These are phyloP conservation scores for Actinemys pallida DNA, from an alignment of 2,113 vertebrate species.

Conservation along the genomic window DNA sequence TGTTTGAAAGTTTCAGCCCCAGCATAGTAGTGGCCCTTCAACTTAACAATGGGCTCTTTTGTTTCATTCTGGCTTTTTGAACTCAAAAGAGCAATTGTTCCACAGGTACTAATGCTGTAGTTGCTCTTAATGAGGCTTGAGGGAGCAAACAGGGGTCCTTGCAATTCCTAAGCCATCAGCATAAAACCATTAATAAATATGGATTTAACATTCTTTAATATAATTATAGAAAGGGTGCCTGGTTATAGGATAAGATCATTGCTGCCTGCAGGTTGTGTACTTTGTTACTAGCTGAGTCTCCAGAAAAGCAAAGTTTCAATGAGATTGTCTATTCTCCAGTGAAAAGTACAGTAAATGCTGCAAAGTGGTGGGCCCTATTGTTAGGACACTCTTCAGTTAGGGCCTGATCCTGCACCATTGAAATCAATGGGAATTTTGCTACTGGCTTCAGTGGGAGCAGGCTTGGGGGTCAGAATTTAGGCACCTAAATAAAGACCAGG, in stretches of 20 bases:
- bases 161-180: neutral
- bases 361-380: neutral
- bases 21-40: neutral
- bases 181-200: neutral
- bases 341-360: neutral
- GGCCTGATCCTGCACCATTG: neutral
- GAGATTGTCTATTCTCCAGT: too few relatives aligned
- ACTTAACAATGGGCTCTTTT: neutral
- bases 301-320: neutral
- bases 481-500: neutral
- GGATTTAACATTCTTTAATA: neutral
- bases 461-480: neutral
- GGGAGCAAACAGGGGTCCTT: neutral
- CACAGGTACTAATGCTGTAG: neutral
- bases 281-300: neutral
- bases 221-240: neutral
- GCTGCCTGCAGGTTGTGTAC: neutral
- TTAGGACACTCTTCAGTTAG: neutral
- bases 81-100: neutral
- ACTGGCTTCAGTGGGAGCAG: neutral
- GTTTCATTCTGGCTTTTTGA: neutral
- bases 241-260: neutral
- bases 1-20: accelerated
- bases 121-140: neutral
- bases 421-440: neutral